phyloP scores from a whole-genome alignment of 2,797 vertebrate species.

The Melanotaenia pygmaea region DNA sequence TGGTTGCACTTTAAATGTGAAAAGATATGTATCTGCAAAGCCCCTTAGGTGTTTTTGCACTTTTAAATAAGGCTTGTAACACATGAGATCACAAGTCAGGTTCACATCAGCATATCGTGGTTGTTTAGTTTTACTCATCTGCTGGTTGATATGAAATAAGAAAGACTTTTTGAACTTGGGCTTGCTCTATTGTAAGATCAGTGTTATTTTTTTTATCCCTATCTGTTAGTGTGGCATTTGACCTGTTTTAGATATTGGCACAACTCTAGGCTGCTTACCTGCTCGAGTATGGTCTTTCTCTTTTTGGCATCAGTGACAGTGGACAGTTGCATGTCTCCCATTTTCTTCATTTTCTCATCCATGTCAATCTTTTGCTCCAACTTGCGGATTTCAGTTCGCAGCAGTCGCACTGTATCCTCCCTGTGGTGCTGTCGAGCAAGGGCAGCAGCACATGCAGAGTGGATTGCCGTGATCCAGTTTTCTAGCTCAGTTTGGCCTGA shows the following conservation, averaged over 20 bases:
- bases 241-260: neutral
- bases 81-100: slow-evolving; percentile 28
- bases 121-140: slow-evolving; percentile 6
- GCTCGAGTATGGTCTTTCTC: slow-evolving; percentile 94
- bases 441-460: slow-evolving; percentile 90
- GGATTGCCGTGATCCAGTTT: slow-evolving; percentile 96
- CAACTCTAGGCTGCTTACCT: slow-evolving; percentile 76
- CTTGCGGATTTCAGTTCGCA: slow-evolving; percentile 90
- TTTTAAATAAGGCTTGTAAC: slow-evolving; percentile 16
- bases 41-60: slow-evolving; percentile 22
- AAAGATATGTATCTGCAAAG: slow-evolving; percentile 27
- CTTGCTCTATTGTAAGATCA: neutral
- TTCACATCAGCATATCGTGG: slow-evolving; percentile 11
- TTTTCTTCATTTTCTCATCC: slow-evolving; percentile 99
- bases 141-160: neutral
- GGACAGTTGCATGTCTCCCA: slow-evolving; percentile 98
- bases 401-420: slow-evolving; percentile 90
- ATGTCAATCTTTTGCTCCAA: slow-evolving; percentile 98
- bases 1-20: slow-evolving; percentile 10
- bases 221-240: neutral
- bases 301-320: slow-evolving; percentile 91
- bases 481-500: slow-evolving; percentile 93
- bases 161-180: neutral
- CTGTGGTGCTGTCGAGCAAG: slow-evolving; percentile 92
- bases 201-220: neutral